Base-by-base conservation (phyloP, 2,113 vertebrate genomes). In the Calyptomena viridis region DNA sequence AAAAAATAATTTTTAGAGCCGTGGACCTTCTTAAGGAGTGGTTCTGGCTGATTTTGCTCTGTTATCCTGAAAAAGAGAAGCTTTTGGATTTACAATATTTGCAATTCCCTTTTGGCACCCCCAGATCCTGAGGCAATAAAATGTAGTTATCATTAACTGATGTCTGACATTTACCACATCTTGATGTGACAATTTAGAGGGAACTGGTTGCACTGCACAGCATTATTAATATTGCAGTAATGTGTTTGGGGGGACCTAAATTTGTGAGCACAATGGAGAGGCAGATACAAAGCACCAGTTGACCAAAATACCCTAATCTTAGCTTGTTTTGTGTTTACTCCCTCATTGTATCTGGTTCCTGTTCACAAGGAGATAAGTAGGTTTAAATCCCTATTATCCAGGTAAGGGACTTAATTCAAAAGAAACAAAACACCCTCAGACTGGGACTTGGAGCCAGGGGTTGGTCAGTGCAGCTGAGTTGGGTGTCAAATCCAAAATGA, bases 151-250 rank as follows among this genome's bases (percentile, higher is more conserved):
- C 91, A 95, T 97, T 96, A 97, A 98, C 96, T 97, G 97, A 96
- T 56, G 35, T 92, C 97, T 98, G 98, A 98, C 97, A 97, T 98
- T 97, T 97, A 96, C 97, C 96, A 97, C 94, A 87, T 94, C 95
- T 97, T 90, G 53, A 96, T 98, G 96, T 95, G 97, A 96, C 92
- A 85, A 92, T 97, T 98, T 95, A 92, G 97, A 97, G 89, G 86
- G 93, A 94, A 72, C 91, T n/a, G 20, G 97, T 93, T 94, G 93
- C 94, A 44, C 91, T 87, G 96, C 97, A 73, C 76, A 90, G 94
- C 80, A 90, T 97, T 96, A 96, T 97, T 97, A 98, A 97, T 97
- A 94, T 74, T 93, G 94, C 52, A 58, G 90, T 95, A 95, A 92
- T 31, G 11, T 84, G 95, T 95, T 97, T 84, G 96, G 96, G 87